Evolutionary conservation across 2,888 invertebrate genomes (phyloP).

Genomic region (Xestia xanthographa): DNA sequence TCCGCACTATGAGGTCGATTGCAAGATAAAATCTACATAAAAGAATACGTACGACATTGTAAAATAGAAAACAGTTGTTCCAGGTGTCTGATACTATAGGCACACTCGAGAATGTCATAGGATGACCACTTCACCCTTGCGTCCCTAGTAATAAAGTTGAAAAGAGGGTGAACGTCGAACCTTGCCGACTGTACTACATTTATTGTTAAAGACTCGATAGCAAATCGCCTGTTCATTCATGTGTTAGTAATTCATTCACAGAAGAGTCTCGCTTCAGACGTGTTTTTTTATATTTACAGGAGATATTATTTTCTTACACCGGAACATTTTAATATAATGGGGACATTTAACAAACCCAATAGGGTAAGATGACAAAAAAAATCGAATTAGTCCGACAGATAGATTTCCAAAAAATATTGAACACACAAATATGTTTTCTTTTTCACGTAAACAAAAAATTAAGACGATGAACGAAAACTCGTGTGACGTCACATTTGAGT

Average conservation of each 20-base stretch:
- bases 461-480: too few species aligned
- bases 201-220: background rate
- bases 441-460: too few species aligned
- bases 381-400: too few species aligned
- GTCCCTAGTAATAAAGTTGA: background rate
- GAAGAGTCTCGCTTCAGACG: slow-evolving; percentile 12
- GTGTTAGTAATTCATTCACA: slow-evolving; percentile 41
- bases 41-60: background rate
- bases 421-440: too few species aligned
- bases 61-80: background rate
- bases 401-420: too few species aligned
- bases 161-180: background rate
- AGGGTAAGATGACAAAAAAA: too few species aligned
- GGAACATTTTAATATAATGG: background rate
- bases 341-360: background rate
- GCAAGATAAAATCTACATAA: slow-evolving; percentile 7
- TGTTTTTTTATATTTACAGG: slow-evolving; percentile 13
- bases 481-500: too few species aligned
- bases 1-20: background rate
- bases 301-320: background rate
- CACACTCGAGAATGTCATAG: background rate
- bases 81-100: slow-evolving; percentile 2
- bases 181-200: background rate
- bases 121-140: background rate
- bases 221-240: slow-evolving; percentile 29